phyloP scores from a whole-genome alignment of 1,140 invertebrate species.

The Rhyacophila brunnea region DNA sequence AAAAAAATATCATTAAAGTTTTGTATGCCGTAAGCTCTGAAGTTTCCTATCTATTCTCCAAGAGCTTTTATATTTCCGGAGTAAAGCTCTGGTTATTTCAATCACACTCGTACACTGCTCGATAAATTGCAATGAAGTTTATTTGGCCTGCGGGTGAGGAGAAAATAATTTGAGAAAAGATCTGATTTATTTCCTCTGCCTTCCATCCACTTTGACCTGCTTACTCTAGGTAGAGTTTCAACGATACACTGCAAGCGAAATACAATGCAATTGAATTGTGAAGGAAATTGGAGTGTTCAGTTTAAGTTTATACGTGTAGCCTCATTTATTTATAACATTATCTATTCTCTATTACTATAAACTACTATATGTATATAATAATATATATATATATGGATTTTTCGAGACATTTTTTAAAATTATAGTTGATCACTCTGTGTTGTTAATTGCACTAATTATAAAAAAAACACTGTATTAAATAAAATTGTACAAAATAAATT shows the following conservation, averaged over 20 bases:
- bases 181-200: slow-evolving; percentile 31
- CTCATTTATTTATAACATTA: too few relatives aligned
- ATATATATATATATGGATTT: too few relatives aligned
- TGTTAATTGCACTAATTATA: too few relatives aligned
- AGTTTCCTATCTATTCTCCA: neutral
- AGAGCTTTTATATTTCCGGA: neutral
- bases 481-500: too few relatives aligned
- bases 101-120: slow-evolving; percentile 31
- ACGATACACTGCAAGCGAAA: slow-evolving; percentile 9
- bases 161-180: slow-evolving; percentile 33
- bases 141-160: slow-evolving; percentile 17
- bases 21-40: neutral
- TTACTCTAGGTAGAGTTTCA: neutral
- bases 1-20: too few relatives aligned
- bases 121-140: slow-evolving; percentile 33
- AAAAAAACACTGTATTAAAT: too few relatives aligned
- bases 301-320: neutral
- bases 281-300: slow-evolving; percentile 19
- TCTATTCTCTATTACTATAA: too few relatives aligned
- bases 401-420: too few relatives aligned
- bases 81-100: slow-evolving; percentile 23
- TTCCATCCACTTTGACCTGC: neutral
- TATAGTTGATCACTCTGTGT: too few relatives aligned
- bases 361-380: too few relatives aligned
- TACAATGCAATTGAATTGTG: slow-evolving; percentile 21